Evolutionary conservation across 2,113 vertebrate genomes (phyloP), one percentile per base, ranked within the genome.

Genomic region (Nycticorax nycticorax): DNA sequence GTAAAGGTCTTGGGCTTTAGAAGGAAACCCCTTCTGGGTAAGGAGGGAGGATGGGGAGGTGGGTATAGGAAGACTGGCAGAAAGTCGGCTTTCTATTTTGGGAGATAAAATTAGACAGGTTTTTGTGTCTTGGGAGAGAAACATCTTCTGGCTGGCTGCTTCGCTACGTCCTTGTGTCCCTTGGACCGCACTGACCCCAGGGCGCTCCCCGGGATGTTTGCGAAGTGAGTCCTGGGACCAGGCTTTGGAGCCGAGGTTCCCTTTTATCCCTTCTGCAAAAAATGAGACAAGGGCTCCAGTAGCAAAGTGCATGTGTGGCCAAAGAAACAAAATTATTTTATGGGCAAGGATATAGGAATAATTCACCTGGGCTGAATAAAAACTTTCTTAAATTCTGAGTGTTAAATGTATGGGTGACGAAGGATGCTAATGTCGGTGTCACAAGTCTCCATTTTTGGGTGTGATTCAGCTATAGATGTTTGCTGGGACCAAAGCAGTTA

Each of bases 371-470:
- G 33, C 67, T 50, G 52, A 45, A n/a, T 26, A 13, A n/a, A 33
- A 37, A 12, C 26, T 45, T 11, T 9, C 6, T 6, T 15, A n/a
- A 52, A 0, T 47, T 35, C 27, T 37, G 75, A 30, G 11, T 32
- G 52, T 22, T 43, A 1, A 28, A 48, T 3, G 18, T 6, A 15
- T 23, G 45, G 32, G 69, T 50, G 57, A 47, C 0, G 4, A 21
- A 23, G 68, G 64, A 6, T 27, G 68, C 28, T 28, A 9, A 2
- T 0, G n/a, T 14, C 0, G 0, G 39, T 11, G 60, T 9, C 41
- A 5, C 33, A 30, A 10, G 20, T 37, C 45, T 41, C 35, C 10
- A 2, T 10, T 35, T 87, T 17, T 20, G 21, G 13, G 6, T 39
- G 21, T 33, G 45, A 28, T 9, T 55, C 48, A 28, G 21, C 18